Percentiles rank a stretch among this genome's conserved stretches.
Evolutionary conservation across 2,797 vertebrate species (phyloP).

Genomic region (Labeo calbasu): DNA sequence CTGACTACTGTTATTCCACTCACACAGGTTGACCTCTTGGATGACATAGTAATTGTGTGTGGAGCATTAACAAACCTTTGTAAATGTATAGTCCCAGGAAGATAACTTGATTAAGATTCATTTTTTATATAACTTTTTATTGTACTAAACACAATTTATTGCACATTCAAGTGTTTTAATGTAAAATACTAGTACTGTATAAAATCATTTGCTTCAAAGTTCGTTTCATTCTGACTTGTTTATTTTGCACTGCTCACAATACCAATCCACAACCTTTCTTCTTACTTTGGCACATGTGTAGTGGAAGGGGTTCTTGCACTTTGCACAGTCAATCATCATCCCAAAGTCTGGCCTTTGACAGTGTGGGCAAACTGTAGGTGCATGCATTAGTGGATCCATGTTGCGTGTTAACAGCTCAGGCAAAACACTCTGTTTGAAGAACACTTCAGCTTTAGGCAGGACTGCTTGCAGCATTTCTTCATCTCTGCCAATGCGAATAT

Average conservation of each 20-base stretch:
- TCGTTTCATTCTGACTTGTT: neutral
- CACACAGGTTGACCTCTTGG: neutral
- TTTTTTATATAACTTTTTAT: neutral
- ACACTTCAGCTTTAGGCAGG: neutral
- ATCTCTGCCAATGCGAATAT: slow-evolving; percentile 7
- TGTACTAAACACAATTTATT: neutral
- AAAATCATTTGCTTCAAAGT: neutral
- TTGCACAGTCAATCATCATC: slow-evolving; percentile 26
- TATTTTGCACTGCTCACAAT: neutral
- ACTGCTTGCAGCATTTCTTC: neutral
- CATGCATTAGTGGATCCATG: slow-evolving; percentile 22
- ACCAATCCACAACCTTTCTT: neutral
- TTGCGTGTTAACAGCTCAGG: slow-evolving; percentile 27
- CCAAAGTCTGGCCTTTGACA: slow-evolving; percentile 23
- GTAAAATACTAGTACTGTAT: neutral
- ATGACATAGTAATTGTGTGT: neutral
- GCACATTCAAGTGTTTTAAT: neutral
- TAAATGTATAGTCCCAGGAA: neutral
- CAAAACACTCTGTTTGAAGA: neutral
- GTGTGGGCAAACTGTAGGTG: neutral
- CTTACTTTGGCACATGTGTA: slow-evolving; percentile 15
- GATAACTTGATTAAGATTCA: neutral
- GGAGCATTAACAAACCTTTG: neutral
- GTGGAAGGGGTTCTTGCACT: slow-evolving; percentile 10
- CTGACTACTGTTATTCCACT: neutral